phyloP scores from a whole-genome alignment of 2,113 vertebrate species.

The Meleagris gallopavo region DNA sequence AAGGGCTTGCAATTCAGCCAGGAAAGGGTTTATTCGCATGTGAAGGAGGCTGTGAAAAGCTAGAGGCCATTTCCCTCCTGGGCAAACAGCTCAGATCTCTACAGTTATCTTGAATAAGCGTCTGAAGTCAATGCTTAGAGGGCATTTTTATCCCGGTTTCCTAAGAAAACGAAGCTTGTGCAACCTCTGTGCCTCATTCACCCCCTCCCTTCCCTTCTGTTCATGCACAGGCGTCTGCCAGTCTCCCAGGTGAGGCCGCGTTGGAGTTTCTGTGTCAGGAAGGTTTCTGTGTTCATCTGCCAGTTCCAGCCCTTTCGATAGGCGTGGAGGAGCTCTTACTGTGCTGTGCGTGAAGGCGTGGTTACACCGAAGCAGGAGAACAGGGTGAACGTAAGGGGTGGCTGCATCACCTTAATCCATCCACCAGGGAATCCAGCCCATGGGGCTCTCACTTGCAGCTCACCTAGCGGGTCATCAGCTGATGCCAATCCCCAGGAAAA shows the following conservation, averaged over 20 bases:
- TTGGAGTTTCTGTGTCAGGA: neutral
- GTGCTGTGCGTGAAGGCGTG: neutral
- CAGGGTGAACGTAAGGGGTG: neutral
- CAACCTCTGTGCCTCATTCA: neutral
- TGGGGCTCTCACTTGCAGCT: accelerated
- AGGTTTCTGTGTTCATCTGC: neutral
- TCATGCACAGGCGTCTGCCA: neutral
- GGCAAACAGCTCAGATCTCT: neutral
- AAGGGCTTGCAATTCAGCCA: neutral
- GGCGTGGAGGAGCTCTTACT: neutral
- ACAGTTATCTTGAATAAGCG: neutral
- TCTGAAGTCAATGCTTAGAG: neutral
- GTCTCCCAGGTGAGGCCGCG: neutral
- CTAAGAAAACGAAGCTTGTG: neutral
- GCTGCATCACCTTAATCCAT: neutral
- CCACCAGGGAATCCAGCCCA: neutral
- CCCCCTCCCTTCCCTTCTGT: neutral
- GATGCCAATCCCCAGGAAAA: neutral
- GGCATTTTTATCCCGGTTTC: neutral
- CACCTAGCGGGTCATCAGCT: neutral
- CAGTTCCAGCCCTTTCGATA: accelerated
- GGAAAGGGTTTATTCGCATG: neutral
- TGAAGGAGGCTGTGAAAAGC: neutral
- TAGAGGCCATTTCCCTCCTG: neutral
- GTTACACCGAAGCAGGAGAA: neutral